Base-by-base conservation (phyloP, 2,888 invertebrate species). In the Falcaria lacertinaria region DNA sequence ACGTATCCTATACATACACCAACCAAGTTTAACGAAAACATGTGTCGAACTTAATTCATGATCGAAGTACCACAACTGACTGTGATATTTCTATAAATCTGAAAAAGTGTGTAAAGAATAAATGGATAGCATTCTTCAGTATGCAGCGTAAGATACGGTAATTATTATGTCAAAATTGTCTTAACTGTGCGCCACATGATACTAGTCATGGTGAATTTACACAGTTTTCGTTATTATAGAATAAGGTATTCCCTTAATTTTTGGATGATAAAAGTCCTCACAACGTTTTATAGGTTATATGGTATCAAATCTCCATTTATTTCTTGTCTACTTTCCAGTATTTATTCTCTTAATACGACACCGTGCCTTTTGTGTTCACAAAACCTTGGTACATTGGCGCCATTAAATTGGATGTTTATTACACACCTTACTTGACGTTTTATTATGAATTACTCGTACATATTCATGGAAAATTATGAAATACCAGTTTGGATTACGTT, bases 381-480 rank as follows among this genome's bases (percentile, higher is more conserved):
- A 37, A 37, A 37, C 37, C 34, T 36, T 28, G 25, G 45, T 33
- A 25, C 19, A 50, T 54, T 48, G 46, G 44, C 43, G 48, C 52
- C 56, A 52, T 70, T 59, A 60, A 68, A 46, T 58, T 45, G 47
- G 44, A 60, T 57, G 58, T 64, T 73, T 64, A 71, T 61, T 64
- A 58, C 47, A 54, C 37, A 28, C 25, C 22, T 37, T 54, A 60
- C 70, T 64, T 54, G 52, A 48, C 47, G 56, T 64, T 65, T 61
- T 60, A 64, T 51, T 64, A 58, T 55, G 54, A 63, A 69, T 73
- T 70, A 66, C n/a, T n/a, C n/a, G n/a, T n/a, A n/a, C 58, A 59
- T 68, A 70, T 73, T 73, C 68, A 68, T 70, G 58, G 68, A 60
- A 73, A 64, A 65, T 60, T 65, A 58, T 64, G 57, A 59, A 66